Evolutionary conservation across 2,888 invertebrate species (phyloP), one percentile per base, ranked within the genome.

Genomic region (Meliscaeva auricollis): DNA sequence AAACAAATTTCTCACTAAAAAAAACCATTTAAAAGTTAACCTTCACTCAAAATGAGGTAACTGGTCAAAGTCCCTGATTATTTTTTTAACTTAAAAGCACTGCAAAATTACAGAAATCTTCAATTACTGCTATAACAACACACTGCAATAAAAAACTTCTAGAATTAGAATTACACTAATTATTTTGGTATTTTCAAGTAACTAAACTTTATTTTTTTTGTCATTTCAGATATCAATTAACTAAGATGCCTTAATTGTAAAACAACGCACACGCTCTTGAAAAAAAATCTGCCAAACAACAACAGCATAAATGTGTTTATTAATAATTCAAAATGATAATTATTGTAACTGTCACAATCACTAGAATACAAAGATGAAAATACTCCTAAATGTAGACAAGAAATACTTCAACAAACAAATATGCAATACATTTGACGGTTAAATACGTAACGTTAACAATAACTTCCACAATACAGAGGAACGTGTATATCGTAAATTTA

Each of bases 241-340:
- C 62, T 17, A 52, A 66, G 75, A 84, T 85, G 84, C 80, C 80
- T 81, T 85, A 81, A 76, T 38, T 56, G 17, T 9, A 35, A 68
- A 32, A 30, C 41, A 56, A 77, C 77, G 46, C 52, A 68, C 44
- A 72, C 68, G 4, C 15, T 15, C 9, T 26, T 44, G 6, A 52
- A 52, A 50, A 6, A 20, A 54, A 15, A 44, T 56, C 30, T 48
- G 44, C 44, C 22, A 32, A 11, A 13, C 11, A 11, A 66, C 8
- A n/a, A 8, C 1, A 60, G 26, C 38, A 3, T 13, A 4, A 2
- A 69, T 58, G 22, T n/a, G 41, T 9, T 32, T 52, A 35, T 62
- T 2, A 5, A 9, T 5, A 52, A 56, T 81, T 76, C 60, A 68
- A 76, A 58, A 58, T 56, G 52, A 58, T 52, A 3, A 30, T 20